A percentile compares a stretch with the other conserved stretches of the same genome.
These are phyloP conservation scores for Platalea minor DNA, from an alignment of 2,797 vertebrate species.

Conservation along the genomic window DNA sequence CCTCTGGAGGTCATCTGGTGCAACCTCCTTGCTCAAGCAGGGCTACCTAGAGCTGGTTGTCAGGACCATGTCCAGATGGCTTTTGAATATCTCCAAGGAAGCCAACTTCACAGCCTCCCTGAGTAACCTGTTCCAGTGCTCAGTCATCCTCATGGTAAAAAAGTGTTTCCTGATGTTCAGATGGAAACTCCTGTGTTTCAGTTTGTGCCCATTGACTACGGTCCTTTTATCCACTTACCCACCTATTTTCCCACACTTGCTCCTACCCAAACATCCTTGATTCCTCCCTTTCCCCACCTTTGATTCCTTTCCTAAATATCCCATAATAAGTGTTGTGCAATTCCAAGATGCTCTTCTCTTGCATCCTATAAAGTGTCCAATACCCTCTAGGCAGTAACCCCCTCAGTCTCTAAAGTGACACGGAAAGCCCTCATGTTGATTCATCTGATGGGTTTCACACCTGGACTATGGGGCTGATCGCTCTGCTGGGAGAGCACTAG, in stretches of 20 bases:
- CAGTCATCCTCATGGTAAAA: neutral
- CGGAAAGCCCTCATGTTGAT: neutral
- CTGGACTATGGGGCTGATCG: neutral
- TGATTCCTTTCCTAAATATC: neutral
- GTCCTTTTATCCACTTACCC: neutral
- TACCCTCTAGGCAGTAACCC: neutral
- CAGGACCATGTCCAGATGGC: neutral
- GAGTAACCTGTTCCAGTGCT: neutral
- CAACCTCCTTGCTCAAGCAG: neutral
- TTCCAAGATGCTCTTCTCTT: neutral
- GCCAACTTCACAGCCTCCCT: neutral
- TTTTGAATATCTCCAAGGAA: neutral
- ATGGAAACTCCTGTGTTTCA: neutral
- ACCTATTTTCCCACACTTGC: neutral
- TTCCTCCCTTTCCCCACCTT: neutral
- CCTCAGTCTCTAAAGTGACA: neutral
- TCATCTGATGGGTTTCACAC: neutral
- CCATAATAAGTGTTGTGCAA: neutral
- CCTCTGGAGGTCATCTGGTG: neutral
- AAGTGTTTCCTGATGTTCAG: neutral
- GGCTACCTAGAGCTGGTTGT: neutral
- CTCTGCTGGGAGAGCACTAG: neutral
- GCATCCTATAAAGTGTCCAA: neutral
- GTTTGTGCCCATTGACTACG: neutral
- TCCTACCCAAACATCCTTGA: neutral